phyloP scores from a whole-genome alignment of 2,797 vertebrate genomes.

The Iguana delicatissima region DNA sequence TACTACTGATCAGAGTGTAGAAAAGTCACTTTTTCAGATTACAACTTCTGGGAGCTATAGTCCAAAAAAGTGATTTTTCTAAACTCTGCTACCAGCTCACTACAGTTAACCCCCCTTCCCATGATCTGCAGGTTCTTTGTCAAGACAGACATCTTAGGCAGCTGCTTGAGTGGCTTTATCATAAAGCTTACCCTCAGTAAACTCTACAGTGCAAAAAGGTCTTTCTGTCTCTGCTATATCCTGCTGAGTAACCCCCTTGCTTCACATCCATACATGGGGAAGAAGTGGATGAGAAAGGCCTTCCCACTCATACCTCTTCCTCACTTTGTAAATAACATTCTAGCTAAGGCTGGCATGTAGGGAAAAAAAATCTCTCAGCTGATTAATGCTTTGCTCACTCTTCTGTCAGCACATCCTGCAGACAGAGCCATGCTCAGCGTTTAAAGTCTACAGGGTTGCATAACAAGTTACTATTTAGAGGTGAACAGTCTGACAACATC shows the following conservation, averaged over 20 bases:
- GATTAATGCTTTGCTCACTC: neutral
- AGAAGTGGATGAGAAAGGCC: constrained; percentile 42
- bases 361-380: constrained; percentile 48
- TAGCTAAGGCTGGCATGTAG: constrained; percentile 59
- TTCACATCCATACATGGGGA: constrained; percentile 75
- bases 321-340: constrained; percentile 76
- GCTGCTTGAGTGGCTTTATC: constrained; percentile 1
- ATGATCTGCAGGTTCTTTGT: neutral
- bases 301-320: constrained; percentile 57
- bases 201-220: constrained; percentile 11
- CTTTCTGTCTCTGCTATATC: constrained; percentile 74
- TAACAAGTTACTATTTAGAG: constrained; percentile 37
- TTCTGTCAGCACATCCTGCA: neutral
- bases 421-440: constrained; percentile 17
- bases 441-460: constrained; percentile 26
- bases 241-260: constrained; percentile 76
- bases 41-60: too few relatives aligned
- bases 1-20: neutral
- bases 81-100: neutral
- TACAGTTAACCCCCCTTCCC: too few relatives aligned
- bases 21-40: too few relatives aligned
- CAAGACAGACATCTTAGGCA: neutral
- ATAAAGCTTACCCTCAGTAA: constrained; percentile 24
- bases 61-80: too few relatives aligned
- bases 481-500: neutral